Percentiles rank a stretch among this genome's conserved stretches.
phyloP scores from a whole-genome alignment of 2,113 vertebrate genomes.

The Numida meleagris region DNA sequence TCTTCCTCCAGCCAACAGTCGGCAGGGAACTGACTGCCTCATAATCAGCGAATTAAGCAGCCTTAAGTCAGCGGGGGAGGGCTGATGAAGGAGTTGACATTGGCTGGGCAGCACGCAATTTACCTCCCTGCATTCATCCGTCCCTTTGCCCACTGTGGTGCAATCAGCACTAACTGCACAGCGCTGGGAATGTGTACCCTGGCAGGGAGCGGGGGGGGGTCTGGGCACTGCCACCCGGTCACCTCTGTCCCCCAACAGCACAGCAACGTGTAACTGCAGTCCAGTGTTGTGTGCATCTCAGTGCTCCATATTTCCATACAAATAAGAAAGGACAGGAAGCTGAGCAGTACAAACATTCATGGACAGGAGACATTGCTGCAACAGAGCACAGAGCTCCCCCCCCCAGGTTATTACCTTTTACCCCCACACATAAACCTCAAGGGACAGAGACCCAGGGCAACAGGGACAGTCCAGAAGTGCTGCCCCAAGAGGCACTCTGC shows the following conservation, averaged over 20 bases:
- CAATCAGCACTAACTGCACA: neutral
- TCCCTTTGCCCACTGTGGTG: neutral
- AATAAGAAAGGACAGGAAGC: constrained; percentile 1
- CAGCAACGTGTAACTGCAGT: neutral
- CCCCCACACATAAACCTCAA: neutral
- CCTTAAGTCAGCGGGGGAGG: neutral
- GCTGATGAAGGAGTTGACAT: neutral
- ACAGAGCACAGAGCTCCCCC: neutral
- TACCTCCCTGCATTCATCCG: neutral
- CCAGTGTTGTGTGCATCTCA: neutral
- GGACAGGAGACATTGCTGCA: neutral
- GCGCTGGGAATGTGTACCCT: neutral
- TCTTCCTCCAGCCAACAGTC: neutral
- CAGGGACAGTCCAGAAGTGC: neutral
- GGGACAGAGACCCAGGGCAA: neutral
- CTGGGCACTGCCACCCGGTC: neutral
- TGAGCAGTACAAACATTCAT: neutral
- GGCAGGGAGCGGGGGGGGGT: neutral
- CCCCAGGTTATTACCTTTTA: neutral
- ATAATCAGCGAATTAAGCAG: constrained; percentile 28
- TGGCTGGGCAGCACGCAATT: neutral
- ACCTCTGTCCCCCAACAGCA: neutral
- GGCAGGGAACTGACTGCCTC: neutral
- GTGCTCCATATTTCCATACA: constrained; percentile 25
- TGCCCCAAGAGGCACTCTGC: neutral